Percentiles rank a stretch among this genome's conserved stretches.
phyloP scores from a whole-genome alignment of 2,113 vertebrate genomes.

The Bubo bubo region DNA sequence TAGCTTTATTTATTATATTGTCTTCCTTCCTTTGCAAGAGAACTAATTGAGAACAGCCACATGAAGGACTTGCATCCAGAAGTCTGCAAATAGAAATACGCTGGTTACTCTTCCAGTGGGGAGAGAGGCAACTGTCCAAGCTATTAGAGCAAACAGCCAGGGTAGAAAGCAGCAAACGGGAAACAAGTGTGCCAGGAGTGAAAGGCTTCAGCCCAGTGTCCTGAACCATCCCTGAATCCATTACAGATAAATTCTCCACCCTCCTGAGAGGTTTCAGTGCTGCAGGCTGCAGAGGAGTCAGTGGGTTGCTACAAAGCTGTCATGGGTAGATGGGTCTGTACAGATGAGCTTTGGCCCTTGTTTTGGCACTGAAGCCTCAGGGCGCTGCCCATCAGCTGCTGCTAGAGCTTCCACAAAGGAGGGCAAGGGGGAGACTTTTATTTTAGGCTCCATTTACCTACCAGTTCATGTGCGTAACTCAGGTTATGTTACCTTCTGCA shows the following conservation, averaged over 20 bases:
- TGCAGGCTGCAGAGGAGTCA: not conserved
- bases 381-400: not conserved
- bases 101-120: not conserved
- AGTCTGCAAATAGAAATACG: not conserved
- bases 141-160: not conserved
- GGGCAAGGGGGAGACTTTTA: not conserved
- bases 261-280: not conserved
- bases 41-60: not conserved
- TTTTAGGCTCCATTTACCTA: not conserved
- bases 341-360: not conserved
- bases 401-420: not conserved
- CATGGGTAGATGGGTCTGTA: not conserved
- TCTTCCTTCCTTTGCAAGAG: not conserved
- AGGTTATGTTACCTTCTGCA: not conserved
- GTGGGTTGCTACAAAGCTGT: not conserved
- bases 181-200: not conserved
- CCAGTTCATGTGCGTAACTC: not conserved
- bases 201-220: not conserved
- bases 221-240: not conserved
- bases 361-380: not conserved
- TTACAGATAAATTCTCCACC: not conserved
- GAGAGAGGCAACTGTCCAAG: not conserved
- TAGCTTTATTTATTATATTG: not conserved
- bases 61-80: not conserved
- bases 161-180: not conserved